Evolutionary conservation across 2,797 vertebrate genomes (phyloP), one percentile per base, ranked within the genome.

Genomic region (Gadopsis bispinosus): DNA sequence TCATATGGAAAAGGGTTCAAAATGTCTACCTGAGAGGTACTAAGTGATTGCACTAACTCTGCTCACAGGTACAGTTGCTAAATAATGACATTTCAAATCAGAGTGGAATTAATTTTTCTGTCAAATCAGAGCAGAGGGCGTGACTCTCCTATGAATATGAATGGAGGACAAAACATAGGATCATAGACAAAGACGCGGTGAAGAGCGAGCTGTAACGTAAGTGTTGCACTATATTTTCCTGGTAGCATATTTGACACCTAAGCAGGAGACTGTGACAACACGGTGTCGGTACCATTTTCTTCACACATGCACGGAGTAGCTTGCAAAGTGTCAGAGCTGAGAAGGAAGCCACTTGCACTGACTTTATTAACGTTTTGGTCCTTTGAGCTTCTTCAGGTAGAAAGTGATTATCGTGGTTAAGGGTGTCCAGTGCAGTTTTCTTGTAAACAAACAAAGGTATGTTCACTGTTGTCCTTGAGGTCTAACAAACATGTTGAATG

Each of bases 161-260:
- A n/a, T 16, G 39, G 12, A 26, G 47, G 54, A 35, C 4, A 39
- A 37, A 58, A 35, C 31, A 29, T 33, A 48, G n/a, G 67, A 19
- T 13, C 26, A 22, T 11, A 66, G 50, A 74, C 17, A 9, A 31
- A 31, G 20, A 68, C 3, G 8, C 20, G 45, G 48, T 33, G 6
- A 60, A 4, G 26, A 41, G 39, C 31, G 31, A 73, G 54, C 47
- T 48, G 47, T 6, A 13, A 29, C 41, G 7, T 20, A 43, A 43
- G 66, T 55, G 39, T 51, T 58, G 51, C 10, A 4, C 56, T 61
- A 35, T 71, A 64, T 69, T 72, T 65, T 62, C 26, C 20, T 63
- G 41, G 12, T 5, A n/a, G 35, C 17, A 43, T 31, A 22, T 73
- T 65, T 83, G 61, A 51, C 74, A 79, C 63, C 22, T 60, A 4